Percentiles rank a stretch among this genome's conserved stretches.
These are phyloP conservation scores for Phataginus tricuspis DNA, from an alignment of 2,797 vertebrate species.

Conservation along the genomic window DNA sequence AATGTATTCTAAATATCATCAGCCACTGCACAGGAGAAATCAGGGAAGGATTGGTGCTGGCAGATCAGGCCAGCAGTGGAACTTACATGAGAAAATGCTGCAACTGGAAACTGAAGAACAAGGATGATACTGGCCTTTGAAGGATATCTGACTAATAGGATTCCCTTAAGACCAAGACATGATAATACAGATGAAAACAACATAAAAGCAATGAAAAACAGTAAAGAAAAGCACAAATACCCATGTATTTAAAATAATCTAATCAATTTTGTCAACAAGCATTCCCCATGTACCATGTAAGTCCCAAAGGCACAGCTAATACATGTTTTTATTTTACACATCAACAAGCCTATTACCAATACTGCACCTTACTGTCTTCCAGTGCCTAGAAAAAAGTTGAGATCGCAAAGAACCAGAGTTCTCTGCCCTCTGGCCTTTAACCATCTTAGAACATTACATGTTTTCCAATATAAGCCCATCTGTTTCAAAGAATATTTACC, in stretches of 20 bases:
- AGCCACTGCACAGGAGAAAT: not conserved
- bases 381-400: not conserved
- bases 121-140: not conserved
- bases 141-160: not conserved
- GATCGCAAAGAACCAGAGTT: slow-evolving; percentile 1
- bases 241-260: not conserved
- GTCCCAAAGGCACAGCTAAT: not conserved
- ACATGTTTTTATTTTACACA: slow-evolving; percentile 1
- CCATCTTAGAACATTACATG: not conserved
- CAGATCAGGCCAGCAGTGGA: not conserved
- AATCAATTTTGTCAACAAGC: not conserved
- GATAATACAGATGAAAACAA: slow-evolving; percentile 21
- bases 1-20: not conserved
- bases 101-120: not conserved
- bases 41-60: not conserved
- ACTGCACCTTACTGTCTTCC: not conserved
- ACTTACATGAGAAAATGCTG: not conserved
- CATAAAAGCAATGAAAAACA: not conserved
- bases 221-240: slow-evolving; percentile 18
- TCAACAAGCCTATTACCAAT: not conserved
- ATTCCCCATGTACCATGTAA: not conserved
- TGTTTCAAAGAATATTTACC: slow-evolving; percentile 53
- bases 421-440: slow-evolving; percentile 22
- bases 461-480: slow-evolving; percentile 12
- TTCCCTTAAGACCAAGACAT: slow-evolving; percentile 14